These are phyloP conservation scores for Peromyscus melanophrys DNA, from an alignment of 2,797 vertebrate species.

Conservation along the genomic window DNA sequence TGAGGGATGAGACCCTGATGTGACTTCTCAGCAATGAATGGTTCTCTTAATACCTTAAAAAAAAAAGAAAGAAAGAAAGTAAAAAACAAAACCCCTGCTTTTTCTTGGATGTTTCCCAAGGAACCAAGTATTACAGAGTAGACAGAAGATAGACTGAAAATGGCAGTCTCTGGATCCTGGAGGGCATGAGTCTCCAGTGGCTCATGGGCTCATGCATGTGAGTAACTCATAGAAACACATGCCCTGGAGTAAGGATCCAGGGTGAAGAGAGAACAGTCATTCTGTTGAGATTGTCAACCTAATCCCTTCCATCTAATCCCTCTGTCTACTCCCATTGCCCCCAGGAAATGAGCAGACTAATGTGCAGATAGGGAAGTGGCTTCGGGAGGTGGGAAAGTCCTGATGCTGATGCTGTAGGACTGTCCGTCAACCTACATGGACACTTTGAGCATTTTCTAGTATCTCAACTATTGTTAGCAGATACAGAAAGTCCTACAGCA, in stretches of 20 bases:
- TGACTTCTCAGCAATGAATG: conserved; percentile 79
- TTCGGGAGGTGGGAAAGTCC: not conserved
- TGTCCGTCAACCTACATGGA: not conserved
- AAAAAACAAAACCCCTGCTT: not conserved
- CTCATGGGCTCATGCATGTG: not conserved
- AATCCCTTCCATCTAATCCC: not conserved
- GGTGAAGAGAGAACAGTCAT: not conserved
- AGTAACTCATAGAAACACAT: not conserved
- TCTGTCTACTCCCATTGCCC: not conserved
- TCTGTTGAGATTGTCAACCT: not conserved
- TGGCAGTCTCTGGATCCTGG: not conserved
- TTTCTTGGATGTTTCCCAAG: conserved; percentile 62
- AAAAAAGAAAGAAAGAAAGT: not conserved
- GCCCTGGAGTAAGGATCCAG: not conserved
- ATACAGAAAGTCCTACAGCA: fast-evolving
- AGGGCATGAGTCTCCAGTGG: not conserved
- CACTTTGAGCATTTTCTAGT: not conserved
- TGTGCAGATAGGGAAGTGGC: not conserved
- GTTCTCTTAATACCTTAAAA: conserved; percentile 78
- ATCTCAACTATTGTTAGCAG: not conserved
- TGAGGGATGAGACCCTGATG: conserved; percentile 82
- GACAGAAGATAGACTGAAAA: conserved; percentile 36
- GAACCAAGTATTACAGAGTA: conserved; percentile 68
- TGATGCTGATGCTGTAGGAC: not conserved
- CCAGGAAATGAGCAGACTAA: not conserved